Evolutionary conservation across 2,888 invertebrate species (phyloP).

Genomic region (Drosophila dives): DNA sequence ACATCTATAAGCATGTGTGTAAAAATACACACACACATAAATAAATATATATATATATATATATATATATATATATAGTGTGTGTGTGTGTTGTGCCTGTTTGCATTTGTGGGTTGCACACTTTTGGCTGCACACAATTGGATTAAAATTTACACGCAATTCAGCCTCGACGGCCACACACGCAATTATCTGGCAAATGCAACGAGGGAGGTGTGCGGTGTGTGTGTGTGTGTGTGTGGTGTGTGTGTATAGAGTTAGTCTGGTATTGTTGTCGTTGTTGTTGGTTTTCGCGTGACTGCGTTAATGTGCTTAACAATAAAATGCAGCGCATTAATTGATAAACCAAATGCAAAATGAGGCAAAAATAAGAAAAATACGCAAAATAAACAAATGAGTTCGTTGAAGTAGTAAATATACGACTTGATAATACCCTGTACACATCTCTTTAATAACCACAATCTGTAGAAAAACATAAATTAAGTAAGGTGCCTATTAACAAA

Average conservation of each 20-base stretch:
- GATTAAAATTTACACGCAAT: slow-evolving; percentile 80
- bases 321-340: slow-evolving; percentile 79
- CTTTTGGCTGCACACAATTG: slow-evolving; percentile 79
- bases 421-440: background rate
- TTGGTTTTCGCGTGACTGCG: slow-evolving; percentile 71
- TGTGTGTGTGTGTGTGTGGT: slow-evolving; percentile 9
- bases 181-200: slow-evolving; percentile 69
- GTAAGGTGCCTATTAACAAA: background rate
- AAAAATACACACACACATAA: background rate
- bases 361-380: slow-evolving; percentile 16
- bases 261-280: slow-evolving; percentile 21
- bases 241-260: background rate
- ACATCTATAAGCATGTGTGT: slow-evolving; percentile 50
- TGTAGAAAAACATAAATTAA: background rate
- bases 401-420: background rate
- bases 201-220: slow-evolving; percentile 9
- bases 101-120: slow-evolving; percentile 64
- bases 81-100: slow-evolving; percentile 37
- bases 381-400: background rate
- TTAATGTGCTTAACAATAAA: slow-evolving; percentile 81
- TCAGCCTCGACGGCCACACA: slow-evolving; percentile 66
- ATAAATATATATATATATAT: background rate
- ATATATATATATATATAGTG: slow-evolving; percentile 15
- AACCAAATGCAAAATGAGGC: slow-evolving; percentile 63
- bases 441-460: background rate